These are phyloP conservation scores for Astyanax mexicanus DNA, from an alignment of 2,797 vertebrate species.

Conservation along the genomic window DNA sequence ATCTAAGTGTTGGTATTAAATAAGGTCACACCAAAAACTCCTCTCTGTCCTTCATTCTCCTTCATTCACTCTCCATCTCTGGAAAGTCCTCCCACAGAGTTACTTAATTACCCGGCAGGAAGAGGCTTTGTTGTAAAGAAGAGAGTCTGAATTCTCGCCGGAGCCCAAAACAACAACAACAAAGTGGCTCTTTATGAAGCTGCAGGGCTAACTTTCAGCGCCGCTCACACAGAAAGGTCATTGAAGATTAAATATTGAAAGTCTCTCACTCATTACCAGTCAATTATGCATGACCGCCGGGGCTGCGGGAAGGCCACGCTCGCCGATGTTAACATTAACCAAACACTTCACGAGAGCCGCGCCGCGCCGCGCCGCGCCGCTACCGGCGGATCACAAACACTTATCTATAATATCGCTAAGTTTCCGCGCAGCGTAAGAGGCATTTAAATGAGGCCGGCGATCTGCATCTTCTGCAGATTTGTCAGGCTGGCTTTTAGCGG, in stretches of 20 bases:
- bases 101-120: conserved; percentile 74
- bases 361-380: conserved; percentile 14
- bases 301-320: conserved; percentile 39
- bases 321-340: conserved; percentile 28
- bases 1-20: conserved; percentile 16
- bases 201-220: conserved; percentile 54
- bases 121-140: conserved; percentile 58
- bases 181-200: conserved; percentile 70
- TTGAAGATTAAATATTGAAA: conserved; percentile 72
- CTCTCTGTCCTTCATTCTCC: conserved; percentile 67
- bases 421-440: neutral
- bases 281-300: conserved; percentile 64
- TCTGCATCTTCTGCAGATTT: conserved; percentile 1
- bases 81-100: conserved; percentile 63
- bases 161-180: conserved; percentile 66
- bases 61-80: conserved; percentile 65
- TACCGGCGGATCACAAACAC: conserved; percentile 9
- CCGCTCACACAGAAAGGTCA: conserved; percentile 69
- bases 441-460: neutral
- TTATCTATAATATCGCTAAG: conserved; percentile 30
- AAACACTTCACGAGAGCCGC: conserved; percentile 33
- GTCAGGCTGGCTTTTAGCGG: neutral
- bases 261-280: conserved; percentile 69
- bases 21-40: conserved; percentile 32
- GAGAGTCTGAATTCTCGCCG: conserved; percentile 60